Conservation (phyloP, 2,113 vertebrate genomes). For the Galeopterus variegatus region DNA sequence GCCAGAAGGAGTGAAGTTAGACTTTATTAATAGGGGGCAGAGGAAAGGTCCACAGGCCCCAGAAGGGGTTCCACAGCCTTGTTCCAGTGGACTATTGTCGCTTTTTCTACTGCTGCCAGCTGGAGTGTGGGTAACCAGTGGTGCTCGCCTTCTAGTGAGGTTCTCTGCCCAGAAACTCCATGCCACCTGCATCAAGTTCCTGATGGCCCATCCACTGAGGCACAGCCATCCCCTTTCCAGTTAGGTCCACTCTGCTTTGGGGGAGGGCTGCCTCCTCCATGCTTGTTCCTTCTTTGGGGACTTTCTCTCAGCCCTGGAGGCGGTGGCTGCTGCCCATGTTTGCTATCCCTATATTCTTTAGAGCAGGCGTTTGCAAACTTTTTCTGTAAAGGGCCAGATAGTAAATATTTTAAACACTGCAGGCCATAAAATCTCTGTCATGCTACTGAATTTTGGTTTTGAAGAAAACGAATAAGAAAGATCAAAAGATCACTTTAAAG, state of each 20-base stretch:
- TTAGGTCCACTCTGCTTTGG: background rate
- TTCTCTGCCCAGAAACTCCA: background rate
- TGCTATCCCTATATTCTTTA: background rate
- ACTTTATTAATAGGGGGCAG: background rate
- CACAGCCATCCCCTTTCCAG: rapidly evolving
- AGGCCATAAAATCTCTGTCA: background rate
- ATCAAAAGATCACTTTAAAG: background rate
- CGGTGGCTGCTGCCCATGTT: background rate
- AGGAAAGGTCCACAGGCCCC: background rate
- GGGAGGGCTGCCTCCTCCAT: background rate
- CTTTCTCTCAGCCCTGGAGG: background rate
- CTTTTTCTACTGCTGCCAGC: background rate
- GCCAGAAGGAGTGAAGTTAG: background rate
- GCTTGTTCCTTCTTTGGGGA: background rate
- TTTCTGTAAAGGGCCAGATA: background rate
- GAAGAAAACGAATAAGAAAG: background rate
- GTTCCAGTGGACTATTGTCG: rapidly evolving
- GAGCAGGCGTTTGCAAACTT: background rate
- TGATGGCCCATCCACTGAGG: background rate
- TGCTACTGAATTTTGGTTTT: background rate
- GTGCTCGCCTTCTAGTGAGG: too few species aligned
- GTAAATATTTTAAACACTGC: background rate
- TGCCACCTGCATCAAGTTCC: background rate
- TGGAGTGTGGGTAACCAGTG: background rate
- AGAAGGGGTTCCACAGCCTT: background rate